Percentiles rank a stretch among this genome's conserved stretches.
These are phyloP conservation scores for Halichondria panicea DNA, from an alignment of 37 sponge, comb jelly and placozoan species.

Conservation along the genomic window DNA sequence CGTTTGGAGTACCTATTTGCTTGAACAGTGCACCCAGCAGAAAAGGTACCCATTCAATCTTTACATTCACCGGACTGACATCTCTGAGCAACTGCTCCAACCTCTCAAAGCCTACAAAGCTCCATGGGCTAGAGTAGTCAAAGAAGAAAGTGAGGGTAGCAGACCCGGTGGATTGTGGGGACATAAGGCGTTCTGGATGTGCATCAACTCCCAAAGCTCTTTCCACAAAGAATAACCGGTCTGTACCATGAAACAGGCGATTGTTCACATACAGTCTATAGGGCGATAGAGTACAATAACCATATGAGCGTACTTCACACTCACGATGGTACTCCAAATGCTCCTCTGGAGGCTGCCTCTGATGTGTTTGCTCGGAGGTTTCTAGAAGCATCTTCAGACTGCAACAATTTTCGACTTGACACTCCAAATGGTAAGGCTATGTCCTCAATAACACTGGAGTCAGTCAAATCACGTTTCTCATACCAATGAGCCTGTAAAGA, in stretches of 20 bases:
- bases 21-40: constrained; percentile 87
- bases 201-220: constrained; percentile 63
- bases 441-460: constrained; percentile 36
- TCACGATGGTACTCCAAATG: constrained; percentile 91
- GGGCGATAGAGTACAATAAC: background rate
- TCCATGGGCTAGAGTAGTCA: constrained; percentile 90
- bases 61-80: constrained; percentile 44
- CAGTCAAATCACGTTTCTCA: constrained; percentile 59
- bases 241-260: constrained; percentile 84
- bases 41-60: constrained; percentile 83
- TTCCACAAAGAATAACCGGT: constrained; percentile 80
- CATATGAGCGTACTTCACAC: background rate
- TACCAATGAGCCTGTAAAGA: constrained; percentile 73
- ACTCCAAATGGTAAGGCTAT: constrained; percentile 37
- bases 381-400: constrained; percentile 34
- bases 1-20: constrained; percentile 77
- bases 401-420: constrained; percentile 22
- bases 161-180: background rate
- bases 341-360: constrained; percentile 81
- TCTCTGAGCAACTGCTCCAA: constrained; percentile 28
- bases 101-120: constrained; percentile 61
- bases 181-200: constrained; percentile 54
- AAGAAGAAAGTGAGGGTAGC: constrained; percentile 79
- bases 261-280: constrained; percentile 74
- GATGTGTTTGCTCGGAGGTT: constrained; percentile 67